Evolutionary conservation across 2,113 vertebrate species (phyloP).

Genomic region (Melozone crissalis): DNA sequence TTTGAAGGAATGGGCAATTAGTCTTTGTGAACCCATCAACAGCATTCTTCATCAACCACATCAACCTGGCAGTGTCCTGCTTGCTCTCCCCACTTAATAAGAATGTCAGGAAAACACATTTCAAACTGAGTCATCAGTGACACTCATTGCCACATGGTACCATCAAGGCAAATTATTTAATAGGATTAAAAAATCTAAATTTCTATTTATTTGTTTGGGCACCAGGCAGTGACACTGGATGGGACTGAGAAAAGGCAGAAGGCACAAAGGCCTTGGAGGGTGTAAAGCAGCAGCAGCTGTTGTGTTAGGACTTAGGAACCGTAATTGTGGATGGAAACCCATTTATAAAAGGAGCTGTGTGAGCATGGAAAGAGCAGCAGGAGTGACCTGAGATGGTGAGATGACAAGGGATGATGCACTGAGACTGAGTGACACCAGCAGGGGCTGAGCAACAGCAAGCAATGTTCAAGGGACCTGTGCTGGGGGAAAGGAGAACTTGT

Average conservation of each 20-base stretch:
- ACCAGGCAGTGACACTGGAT: background rate
- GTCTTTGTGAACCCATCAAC: conserved; percentile 35
- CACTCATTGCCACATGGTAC: background rate
- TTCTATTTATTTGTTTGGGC: background rate
- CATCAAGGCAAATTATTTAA: conserved; percentile 1
- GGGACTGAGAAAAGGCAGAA: background rate
- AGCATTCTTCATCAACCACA: conserved; percentile 24
- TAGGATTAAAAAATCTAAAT: background rate
- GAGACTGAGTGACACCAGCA: background rate
- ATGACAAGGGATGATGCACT: background rate
- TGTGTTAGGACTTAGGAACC: background rate
- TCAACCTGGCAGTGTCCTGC: background rate
- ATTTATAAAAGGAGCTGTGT: background rate
- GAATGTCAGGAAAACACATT: conserved; percentile 14
- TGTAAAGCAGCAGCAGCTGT: background rate
- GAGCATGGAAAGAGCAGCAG: background rate
- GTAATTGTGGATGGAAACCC: background rate
- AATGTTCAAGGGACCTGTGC: background rate
- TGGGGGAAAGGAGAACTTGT: background rate
- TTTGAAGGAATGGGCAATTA: conserved; percentile 33
- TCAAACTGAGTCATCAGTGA: conserved; percentile 10
- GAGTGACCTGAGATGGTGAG: background rate
- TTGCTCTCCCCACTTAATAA: background rate
- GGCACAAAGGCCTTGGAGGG: background rate
- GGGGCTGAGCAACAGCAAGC: background rate